Base-by-base conservation (phyloP, 1,140 invertebrate species). In the Tachypleus tridentatus region DNA sequence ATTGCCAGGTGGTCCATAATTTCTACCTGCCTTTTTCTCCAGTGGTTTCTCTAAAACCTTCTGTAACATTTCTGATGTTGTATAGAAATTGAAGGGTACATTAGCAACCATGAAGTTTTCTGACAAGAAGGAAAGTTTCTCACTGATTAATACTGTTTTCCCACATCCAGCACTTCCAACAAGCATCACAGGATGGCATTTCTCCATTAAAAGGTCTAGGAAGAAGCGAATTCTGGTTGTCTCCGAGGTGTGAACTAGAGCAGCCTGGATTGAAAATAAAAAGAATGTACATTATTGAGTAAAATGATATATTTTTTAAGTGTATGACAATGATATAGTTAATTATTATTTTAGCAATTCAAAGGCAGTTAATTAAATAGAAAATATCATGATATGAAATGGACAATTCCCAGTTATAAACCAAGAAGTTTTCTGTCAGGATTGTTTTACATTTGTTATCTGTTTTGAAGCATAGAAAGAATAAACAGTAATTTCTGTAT, bases 81-180 rank as follows among this genome's bases (percentile, higher is more conserved):
- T 97, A 76, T 97, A 97, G 76, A 93, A 97, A 77, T 97, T 97
- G 74, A 98, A 97, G 5, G 94, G 92, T 49, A 97, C 87, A 70
- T 94, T 95, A 29, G 91, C 82, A 4, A 97, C 82, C 6, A 89
- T 86, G 77, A 88, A 96, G 72, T 87, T 89, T 75, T 97, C 93
- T 64, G 88, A 82, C 57, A 97, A 78, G 54, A 81, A 77, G 57
- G 83, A 67, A 48, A 98, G 81, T 77, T 94, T 96, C 76, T 97
- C 91, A 58, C 85, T 86, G 4, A 94, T 84, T 1, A 94, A 75
- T 11, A 93, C 87, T 4, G 91, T 93, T 80, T 96, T 96, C 4
- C 94, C 90, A 77, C 85, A 90, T 4, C 91, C 94, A 51, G 92
- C 91, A 70, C 84, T 86, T 59, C 93, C 95, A 3, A 97, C 90